Evolutionary conservation across 2,888 invertebrate species (phyloP), one percentile per base, ranked within the genome.

Genomic region (Nemoura dubitans): DNA sequence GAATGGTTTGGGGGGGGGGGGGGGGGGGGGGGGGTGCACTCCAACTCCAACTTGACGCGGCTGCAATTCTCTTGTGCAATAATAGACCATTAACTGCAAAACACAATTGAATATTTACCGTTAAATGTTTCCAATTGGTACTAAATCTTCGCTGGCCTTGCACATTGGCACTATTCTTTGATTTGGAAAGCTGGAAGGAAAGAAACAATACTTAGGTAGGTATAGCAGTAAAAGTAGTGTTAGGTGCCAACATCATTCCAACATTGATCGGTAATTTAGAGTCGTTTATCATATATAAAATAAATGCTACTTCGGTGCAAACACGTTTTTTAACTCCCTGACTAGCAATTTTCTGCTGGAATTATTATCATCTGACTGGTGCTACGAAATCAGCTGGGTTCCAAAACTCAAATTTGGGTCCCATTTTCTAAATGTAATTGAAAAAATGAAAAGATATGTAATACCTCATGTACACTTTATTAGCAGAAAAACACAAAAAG

Each of bases 191-290:
- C 59, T 59, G 21, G 59, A 1, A 1, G 10, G 2, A 7, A 2
- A 59, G 59, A 59, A 59, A 59, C 59, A 59, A 59, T 59, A 14
- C 59, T 3, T 59, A n/a, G n/a, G n/a, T n/a, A n/a, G n/a, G 3
- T 59, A 59, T 59, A 59, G 59, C 59, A 59, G 59, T 59, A 59
- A 59, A 59, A 59, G 59, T 59, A 59, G 59, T 59, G 59, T 21
- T 59, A 59, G 59, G 59, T 59, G 14, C 59, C 16, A 59, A 59
- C 59, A 59, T 1, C 21, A 14, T 59, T 7, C 59, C 16, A 59
- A 59, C 59, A 59, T 1, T 21, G 59, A 59, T 59, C 59, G 59
- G 21, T 59, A 7, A 59, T n/a, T n/a, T 21, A 21, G 59, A 59
- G 59, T 21, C 59, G 59, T 59, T 59, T 59, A 59, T 59, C 59